Evolutionary conservation across 2,113 vertebrate genomes (phyloP).

Genomic region (Poicephalus meyeri): DNA sequence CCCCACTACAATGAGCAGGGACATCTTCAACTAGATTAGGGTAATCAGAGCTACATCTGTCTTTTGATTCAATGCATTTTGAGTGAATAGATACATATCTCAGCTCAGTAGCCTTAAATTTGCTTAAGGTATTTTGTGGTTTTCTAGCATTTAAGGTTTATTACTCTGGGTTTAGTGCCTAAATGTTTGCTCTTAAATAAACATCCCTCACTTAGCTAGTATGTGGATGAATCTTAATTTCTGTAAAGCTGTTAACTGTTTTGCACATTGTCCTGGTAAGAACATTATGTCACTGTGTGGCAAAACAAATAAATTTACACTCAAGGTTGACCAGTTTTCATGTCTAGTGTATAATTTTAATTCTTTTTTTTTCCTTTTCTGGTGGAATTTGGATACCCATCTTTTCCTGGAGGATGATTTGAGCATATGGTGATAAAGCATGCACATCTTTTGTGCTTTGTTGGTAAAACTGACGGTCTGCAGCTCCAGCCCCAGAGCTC

Average conservation of each 20-base stretch:
- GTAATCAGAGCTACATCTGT: not conserved
- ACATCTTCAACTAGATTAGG: not conserved
- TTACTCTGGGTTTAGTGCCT: not conserved
- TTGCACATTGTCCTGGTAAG: not conserved
- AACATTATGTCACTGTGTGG: not conserved
- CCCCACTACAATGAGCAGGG: not conserved
- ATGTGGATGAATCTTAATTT: not conserved
- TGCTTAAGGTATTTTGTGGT: not conserved
- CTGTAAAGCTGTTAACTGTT: not conserved
- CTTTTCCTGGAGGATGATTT: not conserved
- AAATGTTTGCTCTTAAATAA: not conserved
- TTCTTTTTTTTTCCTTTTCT: accelerated
- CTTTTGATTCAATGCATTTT: not conserved
- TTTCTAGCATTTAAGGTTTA: not conserved
- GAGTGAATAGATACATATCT: not conserved
- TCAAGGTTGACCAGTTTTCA: not conserved
- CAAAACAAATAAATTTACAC: accelerated
- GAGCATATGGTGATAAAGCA: accelerated
- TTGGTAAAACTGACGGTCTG: not conserved
- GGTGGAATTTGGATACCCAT: not conserved
- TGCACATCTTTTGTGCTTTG: accelerated
- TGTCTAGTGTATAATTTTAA: not conserved
- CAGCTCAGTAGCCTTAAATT: not conserved
- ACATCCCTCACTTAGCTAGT: too few species aligned
- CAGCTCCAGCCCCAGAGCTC: not conserved